Evolutionary conservation across 2,888 invertebrate species (phyloP), one percentile per base, ranked within the genome.

Genomic region (Emmelina monodactyla): DNA sequence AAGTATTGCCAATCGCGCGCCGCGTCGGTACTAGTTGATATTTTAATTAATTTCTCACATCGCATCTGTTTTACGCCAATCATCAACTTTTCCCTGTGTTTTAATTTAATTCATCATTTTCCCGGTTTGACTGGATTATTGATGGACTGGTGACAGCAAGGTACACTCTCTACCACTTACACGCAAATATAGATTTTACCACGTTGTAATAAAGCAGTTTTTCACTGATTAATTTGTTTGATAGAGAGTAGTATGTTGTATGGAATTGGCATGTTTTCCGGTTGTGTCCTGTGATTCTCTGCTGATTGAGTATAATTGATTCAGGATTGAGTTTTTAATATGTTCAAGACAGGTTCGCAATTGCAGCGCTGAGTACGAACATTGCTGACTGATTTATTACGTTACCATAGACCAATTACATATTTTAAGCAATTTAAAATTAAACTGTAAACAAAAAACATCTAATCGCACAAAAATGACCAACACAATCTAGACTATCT

Each of bases 61-160:
- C 34, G 41, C 42, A 49, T 43, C 44, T 43, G 47, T 45, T 52
- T 46, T 48, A 42, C 46, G 50, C 45, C 53, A 44, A 46, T 53
- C 54, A 50, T 42, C 49, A 46, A 53, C 48, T 58, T 60, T 59
- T 55, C 58, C 51, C 49, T 45, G 42, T 43, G 51, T 61, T 65
- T 64, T 58, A 60, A 66, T 62, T 58, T 53, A 60, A 66, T 62
- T 58, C 54, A 58, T 64, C 55, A 65, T 59, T 59, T 59, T 47
- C 45, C 47, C 45, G 50, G 53, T 54, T 55, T 55, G 53, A 57
- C 56, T 52, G 56, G 56, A 62, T 46, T 48, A 50, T 52, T 58
- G 61, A 58, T 57, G 50, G 51, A 52, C 50, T 46, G 55, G 42
- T 58, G 60, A 57, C 25, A 25, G 11, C 4, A n/a, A n/a, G n/a